Evolutionary conservation across 2,888 invertebrate genomes (phyloP), one percentile per base, ranked within the genome.

Genomic region (Andrena minutula): DNA sequence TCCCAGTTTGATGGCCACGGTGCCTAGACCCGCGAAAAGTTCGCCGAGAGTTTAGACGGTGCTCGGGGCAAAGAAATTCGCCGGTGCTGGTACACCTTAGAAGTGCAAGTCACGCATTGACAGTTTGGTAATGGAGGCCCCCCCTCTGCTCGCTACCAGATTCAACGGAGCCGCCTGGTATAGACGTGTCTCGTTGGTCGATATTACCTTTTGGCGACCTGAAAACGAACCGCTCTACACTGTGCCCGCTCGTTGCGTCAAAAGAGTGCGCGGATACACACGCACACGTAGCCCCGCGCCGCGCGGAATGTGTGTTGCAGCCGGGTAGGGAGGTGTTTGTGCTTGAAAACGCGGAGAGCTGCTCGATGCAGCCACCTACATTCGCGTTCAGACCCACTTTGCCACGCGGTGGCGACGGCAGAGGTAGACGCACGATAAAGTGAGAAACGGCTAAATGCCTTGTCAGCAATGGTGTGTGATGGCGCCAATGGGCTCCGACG

Each of bases 381-480:
- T 84, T 84, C 88, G 76, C 88, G 79, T 79, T 73, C 86, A 87
- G 88, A 86, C 80, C 86, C 88, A 88, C 86, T 87, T 86, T 79
- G 86, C 88, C 82, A 84, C 78, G 78, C 77, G 79, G 56, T 10
- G 56, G 56, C 56, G 56, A 10, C 56, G 56, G 26, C 26, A 26
- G 82, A 73, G 74, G 66, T 79, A 53, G 76, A 86, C 88, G 82
- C 84, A 75, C 88, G 88, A 86, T 89, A 89, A 89, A 89, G 86
- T 88, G 88, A 26, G 88, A 89, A 88, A 87, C 89, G 86, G 88
- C 87, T 89, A 89, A 89, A 90, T 89, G 89, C 89, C 89, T 86
- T 88, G 90, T 89, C 88, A 89, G 90, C 87, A 79, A 80, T 69
- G 84, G 84, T 74, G 75, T 65, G 75, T 75, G 74, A 20, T 75